phyloP scores from a whole-genome alignment of 2,888 invertebrate genomes.

The Oscheius sp. region DNA sequence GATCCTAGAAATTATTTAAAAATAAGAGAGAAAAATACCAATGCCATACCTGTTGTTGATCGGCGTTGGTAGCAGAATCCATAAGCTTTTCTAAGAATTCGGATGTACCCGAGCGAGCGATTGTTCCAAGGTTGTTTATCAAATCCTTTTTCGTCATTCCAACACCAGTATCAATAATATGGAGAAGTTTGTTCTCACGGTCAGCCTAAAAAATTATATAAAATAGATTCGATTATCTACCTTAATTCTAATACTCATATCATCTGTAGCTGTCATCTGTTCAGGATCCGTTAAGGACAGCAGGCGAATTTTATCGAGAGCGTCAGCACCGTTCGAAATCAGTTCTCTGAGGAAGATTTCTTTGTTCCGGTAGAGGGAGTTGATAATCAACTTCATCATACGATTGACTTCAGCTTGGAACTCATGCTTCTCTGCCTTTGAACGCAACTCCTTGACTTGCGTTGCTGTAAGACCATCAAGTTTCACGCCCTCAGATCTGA shows the following conservation, averaged over 20 bases:
- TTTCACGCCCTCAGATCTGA: constrained; percentile 92
- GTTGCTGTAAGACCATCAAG: constrained; percentile 93
- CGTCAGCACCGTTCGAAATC: constrained; percentile 99
- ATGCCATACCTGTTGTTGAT: constrained; percentile 64
- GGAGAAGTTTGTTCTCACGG: constrained; percentile 88
- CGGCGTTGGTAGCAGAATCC: constrained; percentile 66
- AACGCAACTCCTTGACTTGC: constrained; percentile 89
- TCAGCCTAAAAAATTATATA: constrained; percentile 79
- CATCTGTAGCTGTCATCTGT: constrained; percentile 84
- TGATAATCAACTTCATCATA: constrained; percentile 99
- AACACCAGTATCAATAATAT: constrained; percentile 94
- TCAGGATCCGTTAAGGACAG: constrained; percentile 88
- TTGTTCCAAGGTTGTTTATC: constrained; percentile 94
- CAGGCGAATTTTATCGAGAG: constrained; percentile 95
- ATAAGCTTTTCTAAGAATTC: constrained; percentile 72
- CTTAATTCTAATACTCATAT: constrained; percentile 89
- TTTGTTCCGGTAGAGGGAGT: constrained; percentile 97
- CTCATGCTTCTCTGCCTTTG: constrained; percentile 80
- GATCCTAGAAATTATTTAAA: constrained; percentile 79
- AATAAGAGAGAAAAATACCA: neutral
- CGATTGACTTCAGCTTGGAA: constrained; percentile 99
- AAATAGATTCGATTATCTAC: constrained; percentile 64
- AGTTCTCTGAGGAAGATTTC: constrained; percentile 87
- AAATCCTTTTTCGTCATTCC: constrained; percentile 89
- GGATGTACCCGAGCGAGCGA: constrained; percentile 79